Evolutionary conservation across 2,888 invertebrate species (phyloP).

Genomic region (Dorcus hopei): DNA sequence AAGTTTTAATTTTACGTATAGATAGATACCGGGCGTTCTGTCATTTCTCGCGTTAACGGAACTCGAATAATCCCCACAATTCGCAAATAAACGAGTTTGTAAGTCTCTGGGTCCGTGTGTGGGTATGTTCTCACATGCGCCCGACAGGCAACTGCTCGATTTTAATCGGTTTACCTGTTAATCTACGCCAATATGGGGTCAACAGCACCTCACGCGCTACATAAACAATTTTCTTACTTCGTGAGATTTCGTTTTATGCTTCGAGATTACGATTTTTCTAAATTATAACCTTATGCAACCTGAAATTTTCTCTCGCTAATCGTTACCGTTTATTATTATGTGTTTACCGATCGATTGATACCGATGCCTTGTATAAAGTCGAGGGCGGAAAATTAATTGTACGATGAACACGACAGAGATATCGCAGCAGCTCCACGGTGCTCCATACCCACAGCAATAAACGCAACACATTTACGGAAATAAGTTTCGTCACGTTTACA

Average conservation of each 20-base stretch:
- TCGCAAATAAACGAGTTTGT: not conserved
- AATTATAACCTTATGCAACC: not conserved
- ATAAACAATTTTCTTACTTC: conserved; percentile 37
- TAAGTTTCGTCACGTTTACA: no score
- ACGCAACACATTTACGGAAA: no score
- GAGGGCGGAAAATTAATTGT: not conserved
- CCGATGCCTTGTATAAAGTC: not conserved
- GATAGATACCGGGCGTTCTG: not conserved
- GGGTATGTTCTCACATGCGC: conserved; percentile 34
- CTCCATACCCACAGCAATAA: no score
- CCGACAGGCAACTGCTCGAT: conserved; percentile 36
- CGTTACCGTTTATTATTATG: conserved; percentile 1
- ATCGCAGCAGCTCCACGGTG: not conserved
- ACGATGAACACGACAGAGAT: not conserved
- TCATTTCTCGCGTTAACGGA: not conserved
- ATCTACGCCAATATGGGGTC: conserved; percentile 45
- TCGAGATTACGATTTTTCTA: conserved; percentile 6
- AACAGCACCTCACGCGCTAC: conserved; percentile 40
- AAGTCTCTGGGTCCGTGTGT: conserved; percentile 18
- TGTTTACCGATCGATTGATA: not conserved
- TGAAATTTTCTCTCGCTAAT: not conserved
- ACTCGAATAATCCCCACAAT: not conserved
- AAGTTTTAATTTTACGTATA: not conserved
- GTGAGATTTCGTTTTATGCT: conserved; percentile 32
- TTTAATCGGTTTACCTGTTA: conserved; percentile 49